Base-by-base conservation (phyloP, 1,140 invertebrate genomes). In the Xylocopa sonorina region DNA sequence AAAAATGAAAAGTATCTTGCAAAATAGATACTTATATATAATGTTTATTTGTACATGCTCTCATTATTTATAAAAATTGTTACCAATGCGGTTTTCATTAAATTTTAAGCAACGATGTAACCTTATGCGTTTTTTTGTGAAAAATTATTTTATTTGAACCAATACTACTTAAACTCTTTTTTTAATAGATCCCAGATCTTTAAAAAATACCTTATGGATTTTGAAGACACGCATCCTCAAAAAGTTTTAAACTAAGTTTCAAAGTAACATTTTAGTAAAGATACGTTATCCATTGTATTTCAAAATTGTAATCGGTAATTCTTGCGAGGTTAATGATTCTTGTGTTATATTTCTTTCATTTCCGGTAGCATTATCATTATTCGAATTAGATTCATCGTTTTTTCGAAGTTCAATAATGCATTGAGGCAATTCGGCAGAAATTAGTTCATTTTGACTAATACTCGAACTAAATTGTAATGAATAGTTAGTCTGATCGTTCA, bases 231-330 rank as follows among this genome's bases (percentile, higher is more conserved):
- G n/a, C n/a, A n/a, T n/a, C n/a, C n/a, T n/a, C n/a, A n/a, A n/a
- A n/a, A n/a, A n/a, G n/a, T n/a, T n/a, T n/a, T n/a, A n/a, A n/a
- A n/a, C n/a, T n/a, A n/a, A n/a, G n/a, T n/a, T n/a, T n/a, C n/a
- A n/a, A n/a, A n/a, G n/a, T n/a, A n/a, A n/a, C n/a, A n/a, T n/a
- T n/a, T n/a, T n/a, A n/a, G n/a, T n/a, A 60, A 29, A 78, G 24
- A 51, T 71, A 51, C 50, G 14, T 76, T 76, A 76, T 41, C 50
- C n/a, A 12, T 71, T 71, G 3, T 78, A 78, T 24, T 82, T 60
- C 34, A 80, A 29, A 27, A 84, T 53, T 14, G 48, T 68, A 46
- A 82, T 34, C 16, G 80, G 83, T 57, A 84, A 63, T 64, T 80
- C 60, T 32, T 64, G 27, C 0, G 67, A 73, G n/a, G 32, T 43